Evolutionary conservation across 2,113 vertebrate genomes (phyloP).

Genomic region (Sylvietta virens): DNA sequence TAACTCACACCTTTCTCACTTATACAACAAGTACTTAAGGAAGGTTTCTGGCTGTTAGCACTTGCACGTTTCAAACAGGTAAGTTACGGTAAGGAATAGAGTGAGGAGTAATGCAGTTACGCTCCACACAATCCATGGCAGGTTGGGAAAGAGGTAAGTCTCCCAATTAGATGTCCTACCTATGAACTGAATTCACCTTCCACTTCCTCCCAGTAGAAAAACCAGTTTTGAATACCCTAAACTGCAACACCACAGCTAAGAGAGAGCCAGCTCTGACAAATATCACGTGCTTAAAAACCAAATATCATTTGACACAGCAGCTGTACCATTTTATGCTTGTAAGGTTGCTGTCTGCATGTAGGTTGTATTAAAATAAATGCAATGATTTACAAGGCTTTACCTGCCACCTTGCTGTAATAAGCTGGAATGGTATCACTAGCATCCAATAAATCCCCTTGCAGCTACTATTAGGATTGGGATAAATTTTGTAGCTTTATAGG

Average conservation of each 20-base stretch:
- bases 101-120: not conserved
- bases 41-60: not conserved
- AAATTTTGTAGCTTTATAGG: not conserved
- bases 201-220: not conserved
- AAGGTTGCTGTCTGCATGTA: not conserved
- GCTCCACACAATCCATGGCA: not conserved
- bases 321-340: not conserved
- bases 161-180: not conserved
- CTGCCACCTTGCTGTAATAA: not conserved
- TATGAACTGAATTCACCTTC: not conserved
- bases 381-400: not conserved
- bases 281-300: fast-evolving
- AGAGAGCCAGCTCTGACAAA: not conserved
- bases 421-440: not conserved
- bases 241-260: not conserved
- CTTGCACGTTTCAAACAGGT: not conserved
- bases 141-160: not conserved
- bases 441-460: not conserved
- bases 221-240: not conserved
- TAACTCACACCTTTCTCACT: not conserved
- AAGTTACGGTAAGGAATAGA: not conserved
- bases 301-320: not conserved
- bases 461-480: not conserved
- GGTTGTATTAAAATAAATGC: not conserved
- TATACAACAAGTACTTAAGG: not conserved